Conservation (phyloP, 1,140 invertebrate genomes). For the Ectropis grisescens region DNA sequence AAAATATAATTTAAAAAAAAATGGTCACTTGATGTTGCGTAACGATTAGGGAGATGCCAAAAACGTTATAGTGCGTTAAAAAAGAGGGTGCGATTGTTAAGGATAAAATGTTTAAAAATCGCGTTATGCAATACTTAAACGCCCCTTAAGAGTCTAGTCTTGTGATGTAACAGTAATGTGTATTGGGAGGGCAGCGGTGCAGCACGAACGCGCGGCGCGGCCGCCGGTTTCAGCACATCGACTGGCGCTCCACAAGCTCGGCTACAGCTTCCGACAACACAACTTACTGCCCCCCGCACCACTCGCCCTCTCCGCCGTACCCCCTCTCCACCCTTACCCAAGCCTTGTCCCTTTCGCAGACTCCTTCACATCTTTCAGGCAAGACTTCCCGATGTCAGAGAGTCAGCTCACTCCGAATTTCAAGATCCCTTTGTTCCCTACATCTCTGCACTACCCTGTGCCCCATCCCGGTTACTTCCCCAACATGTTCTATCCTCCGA, state of each 20-base stretch:
- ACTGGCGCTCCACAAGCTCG: constrained; percentile 32
- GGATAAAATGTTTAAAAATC: too few species aligned
- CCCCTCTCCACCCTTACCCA: constrained; percentile 31
- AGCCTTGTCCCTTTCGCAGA: constrained; percentile 18
- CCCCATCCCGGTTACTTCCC: constrained; percentile 38
- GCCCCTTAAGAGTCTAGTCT: too few species aligned
- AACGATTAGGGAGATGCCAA: too few species aligned
- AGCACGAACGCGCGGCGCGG: constrained; percentile 89
- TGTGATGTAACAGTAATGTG: too few species aligned
- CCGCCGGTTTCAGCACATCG: constrained; percentile 55
- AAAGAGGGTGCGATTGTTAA: too few species aligned
- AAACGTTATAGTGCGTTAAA: too few species aligned
- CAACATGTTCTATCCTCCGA: constrained; percentile 54
- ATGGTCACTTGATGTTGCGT: too few species aligned
- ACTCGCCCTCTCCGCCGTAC: constrained; percentile 29
- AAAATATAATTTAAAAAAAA: too few species aligned
- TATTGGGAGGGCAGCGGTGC: too few species aligned
- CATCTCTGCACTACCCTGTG: constrained; percentile 36
- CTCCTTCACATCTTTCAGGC: constrained; percentile 28
- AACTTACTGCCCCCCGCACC: constrained; percentile 23
- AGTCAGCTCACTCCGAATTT: constrained; percentile 44
- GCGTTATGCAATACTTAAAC: too few species aligned
- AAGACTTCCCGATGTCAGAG: constrained; percentile 25
- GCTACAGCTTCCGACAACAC: constrained; percentile 47
- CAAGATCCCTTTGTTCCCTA: constrained; percentile 44